Evolutionary conservation across 2,888 invertebrate species (phyloP), one percentile per base, ranked within the genome.

Genomic region (Stenchaetothrips biformis): DNA sequence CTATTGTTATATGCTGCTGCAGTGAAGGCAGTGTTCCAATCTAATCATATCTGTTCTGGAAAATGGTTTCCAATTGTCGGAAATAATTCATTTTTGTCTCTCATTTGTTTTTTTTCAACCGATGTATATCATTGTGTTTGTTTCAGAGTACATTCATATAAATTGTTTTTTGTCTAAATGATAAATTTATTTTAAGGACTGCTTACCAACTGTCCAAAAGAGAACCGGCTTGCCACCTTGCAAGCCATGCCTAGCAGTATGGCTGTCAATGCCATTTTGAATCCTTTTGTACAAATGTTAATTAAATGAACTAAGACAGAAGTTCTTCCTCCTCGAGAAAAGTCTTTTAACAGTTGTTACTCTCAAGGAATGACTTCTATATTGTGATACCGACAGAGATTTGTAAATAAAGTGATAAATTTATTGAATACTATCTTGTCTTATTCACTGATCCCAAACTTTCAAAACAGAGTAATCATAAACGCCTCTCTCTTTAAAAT

Each of bases 361-460:
- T 21, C 67, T 67, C 67, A 67, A 67, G 67, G 67, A 67, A 21
- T 67, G 21, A 67, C 67, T 67, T 67, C 67, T 67, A 21, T 67
- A 67, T 67, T 67, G 67, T 67, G 67, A 67, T 67, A 67, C 67
- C 21, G 67, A 67, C 21, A 21, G 67, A 21, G n/a, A 67, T n/a
- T 67, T 67, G 67, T 67, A 67, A 67, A 67, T 67, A 67, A 67
- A 67, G 21, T 21, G 67, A 67, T 67, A 21, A 67, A 67, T 67
- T 67, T 67, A 67, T 67, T 67, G 21, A 21, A 53, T 37, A 37
- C 4, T 37, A 37, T 37, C 37, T 37, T 37, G 37, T 37, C 37
- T 37, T 37, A 37, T 37, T 37, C 37, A 37, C 37, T 37, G 37
- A 37, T 37, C 37, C 37, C 37, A 7, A 53, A 53, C 2, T 53